A percentile compares a stretch with the other conserved stretches of the same genome.
Evolutionary conservation across 2,797 vertebrate genomes (phyloP).

Genomic region (Hydrolagus colliei): DNA sequence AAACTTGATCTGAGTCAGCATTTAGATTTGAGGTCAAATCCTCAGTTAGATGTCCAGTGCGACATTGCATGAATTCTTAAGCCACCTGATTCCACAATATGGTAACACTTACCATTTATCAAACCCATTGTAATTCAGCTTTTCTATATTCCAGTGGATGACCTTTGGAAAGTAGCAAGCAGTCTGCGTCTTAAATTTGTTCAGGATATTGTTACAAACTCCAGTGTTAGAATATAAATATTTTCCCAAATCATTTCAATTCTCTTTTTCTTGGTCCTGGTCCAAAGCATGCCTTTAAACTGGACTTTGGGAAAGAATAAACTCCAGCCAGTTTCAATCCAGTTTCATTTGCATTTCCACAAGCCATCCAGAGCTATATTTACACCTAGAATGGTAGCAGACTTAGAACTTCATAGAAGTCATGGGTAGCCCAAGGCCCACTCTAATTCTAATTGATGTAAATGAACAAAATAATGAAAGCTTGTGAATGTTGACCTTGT

Average conservation of each 20-base stretch:
- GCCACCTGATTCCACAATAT: neutral
- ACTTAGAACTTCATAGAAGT: constrained; percentile 55
- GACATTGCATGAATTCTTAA: neutral
- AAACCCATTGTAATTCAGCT: neutral
- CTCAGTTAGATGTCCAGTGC: neutral
- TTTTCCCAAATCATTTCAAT: neutral
- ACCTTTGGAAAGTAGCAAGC: neutral
- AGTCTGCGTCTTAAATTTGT: neutral
- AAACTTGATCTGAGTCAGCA: neutral
- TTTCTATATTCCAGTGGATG: neutral
- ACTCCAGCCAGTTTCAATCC: neutral
- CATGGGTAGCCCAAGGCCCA: constrained; percentile 54
- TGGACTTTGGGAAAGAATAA: neutral
- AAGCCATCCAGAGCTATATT: constrained; percentile 60
- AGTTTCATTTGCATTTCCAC: constrained; percentile 76
- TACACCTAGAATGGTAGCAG: constrained; percentile 57
- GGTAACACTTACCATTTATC: neutral
- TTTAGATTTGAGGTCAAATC: neutral
- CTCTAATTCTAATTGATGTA: constrained; percentile 84
- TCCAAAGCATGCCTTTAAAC: neutral
- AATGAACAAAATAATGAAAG: constrained; percentile 71
- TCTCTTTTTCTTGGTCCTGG: neutral
- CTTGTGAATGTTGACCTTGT: constrained; percentile 78
- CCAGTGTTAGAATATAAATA: neutral
- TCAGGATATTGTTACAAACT: neutral